A percentile compares a stretch with the other conserved stretches of the same genome.
Conservation (phyloP, 2,888 invertebrate species). For the Caenorhabditis sp. region DNA sequence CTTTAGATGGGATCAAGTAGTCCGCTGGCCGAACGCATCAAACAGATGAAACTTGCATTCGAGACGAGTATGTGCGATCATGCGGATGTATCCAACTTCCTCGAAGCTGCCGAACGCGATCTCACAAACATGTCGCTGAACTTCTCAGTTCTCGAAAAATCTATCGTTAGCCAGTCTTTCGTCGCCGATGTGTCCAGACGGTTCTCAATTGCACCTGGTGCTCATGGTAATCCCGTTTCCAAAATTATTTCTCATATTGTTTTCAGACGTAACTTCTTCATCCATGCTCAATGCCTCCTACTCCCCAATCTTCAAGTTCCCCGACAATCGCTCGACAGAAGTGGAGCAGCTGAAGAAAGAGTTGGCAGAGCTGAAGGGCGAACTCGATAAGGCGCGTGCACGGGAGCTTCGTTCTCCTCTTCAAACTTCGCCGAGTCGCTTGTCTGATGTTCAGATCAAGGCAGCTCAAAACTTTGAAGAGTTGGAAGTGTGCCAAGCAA, state of each 20-base stretch:
- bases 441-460: conserved; percentile 55
- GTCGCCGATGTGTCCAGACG: conserved; percentile 42
- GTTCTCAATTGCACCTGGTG: conserved; percentile 49
- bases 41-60: conserved; percentile 56
- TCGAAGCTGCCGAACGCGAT: conserved; percentile 56
- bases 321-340: not conserved
- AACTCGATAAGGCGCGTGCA: conserved; percentile 23
- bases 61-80: conserved; percentile 55
- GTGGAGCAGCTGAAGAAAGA: conserved; percentile 5
- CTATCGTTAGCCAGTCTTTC: conserved; percentile 39
- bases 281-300: conserved; percentile 45
- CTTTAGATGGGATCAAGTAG: conserved; percentile 48
- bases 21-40: conserved; percentile 53
- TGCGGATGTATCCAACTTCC: conserved; percentile 28
- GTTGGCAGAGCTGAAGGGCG: conserved; percentile 5
- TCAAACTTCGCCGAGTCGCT: conserved; percentile 14
- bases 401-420: conserved; percentile 29
- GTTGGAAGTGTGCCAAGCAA: conserved; percentile 59
- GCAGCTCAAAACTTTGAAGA: conserved; percentile 60
- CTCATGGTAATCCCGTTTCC: conserved; percentile 19
- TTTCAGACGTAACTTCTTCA: conserved; percentile 37
- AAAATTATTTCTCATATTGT: not conserved
- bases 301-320: conserved; percentile 55
- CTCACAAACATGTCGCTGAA: conserved; percentile 56
- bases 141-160: conserved; percentile 59